Conservation (phyloP, 2,888 invertebrate genomes). For the Aricia artaxerxes region DNA sequence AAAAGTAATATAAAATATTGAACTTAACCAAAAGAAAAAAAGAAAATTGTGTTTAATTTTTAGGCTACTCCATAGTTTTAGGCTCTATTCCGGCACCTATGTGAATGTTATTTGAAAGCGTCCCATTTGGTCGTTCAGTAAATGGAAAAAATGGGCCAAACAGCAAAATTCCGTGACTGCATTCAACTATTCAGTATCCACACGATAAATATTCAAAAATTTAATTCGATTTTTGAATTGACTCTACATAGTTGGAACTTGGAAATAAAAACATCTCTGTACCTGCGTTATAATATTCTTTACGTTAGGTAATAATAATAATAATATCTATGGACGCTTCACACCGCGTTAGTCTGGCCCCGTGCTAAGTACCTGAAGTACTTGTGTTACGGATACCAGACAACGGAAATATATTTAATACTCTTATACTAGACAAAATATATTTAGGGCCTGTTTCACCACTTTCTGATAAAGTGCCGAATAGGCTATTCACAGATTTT, state of each 20-base stretch:
- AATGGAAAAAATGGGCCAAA: conserved; percentile 55
- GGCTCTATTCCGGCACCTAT: conserved; percentile 32
- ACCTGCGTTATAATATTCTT: neutral
- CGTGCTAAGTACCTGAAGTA: too few species aligned
- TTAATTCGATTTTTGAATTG: neutral
- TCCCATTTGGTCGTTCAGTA: conserved; percentile 59
- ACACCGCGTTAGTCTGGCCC: too few species aligned
- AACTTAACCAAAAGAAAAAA: too few species aligned
- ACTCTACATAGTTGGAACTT: neutral
- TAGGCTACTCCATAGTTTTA: conserved; percentile 38
- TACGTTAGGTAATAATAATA: too few species aligned
- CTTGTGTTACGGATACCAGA: too few species aligned
- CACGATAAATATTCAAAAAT: neutral
- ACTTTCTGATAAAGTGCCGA: too few species aligned
- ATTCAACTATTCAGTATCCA: conserved; percentile 3
- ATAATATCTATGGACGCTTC: too few species aligned
- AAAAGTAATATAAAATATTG: too few species aligned
- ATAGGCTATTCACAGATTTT: too few species aligned
- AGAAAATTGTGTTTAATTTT: conserved; percentile 16
- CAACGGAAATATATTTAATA: too few species aligned
- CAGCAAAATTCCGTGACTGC: conserved; percentile 50
- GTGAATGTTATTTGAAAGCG: conserved; percentile 67
- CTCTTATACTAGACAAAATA: too few species aligned
- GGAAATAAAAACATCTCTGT: neutral
- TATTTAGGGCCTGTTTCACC: too few species aligned